These are phyloP conservation scores for Clarias platycephalus DNA, from an alignment of 2,797 vertebrate species.

Conservation along the genomic window DNA sequence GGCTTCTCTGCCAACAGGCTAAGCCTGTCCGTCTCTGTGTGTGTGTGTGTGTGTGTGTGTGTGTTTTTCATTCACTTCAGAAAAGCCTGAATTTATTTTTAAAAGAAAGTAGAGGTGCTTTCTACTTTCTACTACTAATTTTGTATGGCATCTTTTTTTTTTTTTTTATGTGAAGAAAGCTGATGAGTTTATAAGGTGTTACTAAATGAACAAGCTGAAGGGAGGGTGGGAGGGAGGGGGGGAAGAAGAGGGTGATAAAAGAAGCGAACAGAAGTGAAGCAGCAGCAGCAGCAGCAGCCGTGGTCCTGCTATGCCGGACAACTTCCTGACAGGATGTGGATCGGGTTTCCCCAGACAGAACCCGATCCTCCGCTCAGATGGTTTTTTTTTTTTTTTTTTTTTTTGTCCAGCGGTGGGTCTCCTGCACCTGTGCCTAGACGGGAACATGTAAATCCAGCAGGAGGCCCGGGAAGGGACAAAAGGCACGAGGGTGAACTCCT, in stretches of 20 bases:
- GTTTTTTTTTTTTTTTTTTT: constrained; percentile 31
- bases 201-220: neutral
- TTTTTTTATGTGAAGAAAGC: neutral
- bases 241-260: neutral
- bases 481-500: neutral
- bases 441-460: constrained; percentile 27
- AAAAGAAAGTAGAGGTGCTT: too few relatives aligned
- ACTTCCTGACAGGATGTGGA: constrained; percentile 81
- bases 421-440: constrained; percentile 60
- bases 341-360: constrained; percentile 79
- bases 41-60: neutral
- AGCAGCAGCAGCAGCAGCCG: constrained; percentile 44
- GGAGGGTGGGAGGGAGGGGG: neutral
- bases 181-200: neutral
- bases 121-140: neutral
- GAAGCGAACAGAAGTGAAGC: constrained; percentile 35
- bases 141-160: neutral
- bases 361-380: constrained; percentile 71
- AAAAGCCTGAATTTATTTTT: neutral
- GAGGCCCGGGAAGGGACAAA: neutral
- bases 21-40: neutral
- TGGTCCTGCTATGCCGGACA: constrained; percentile 40
- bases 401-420: constrained; percentile 59
- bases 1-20: neutral
- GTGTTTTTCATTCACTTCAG: too few relatives aligned